Percentiles rank a stretch among this genome's conserved stretches.
These are phyloP conservation scores for Nesoenas mayeri DNA, from an alignment of 2,113 vertebrate species.

Conservation along the genomic window DNA sequence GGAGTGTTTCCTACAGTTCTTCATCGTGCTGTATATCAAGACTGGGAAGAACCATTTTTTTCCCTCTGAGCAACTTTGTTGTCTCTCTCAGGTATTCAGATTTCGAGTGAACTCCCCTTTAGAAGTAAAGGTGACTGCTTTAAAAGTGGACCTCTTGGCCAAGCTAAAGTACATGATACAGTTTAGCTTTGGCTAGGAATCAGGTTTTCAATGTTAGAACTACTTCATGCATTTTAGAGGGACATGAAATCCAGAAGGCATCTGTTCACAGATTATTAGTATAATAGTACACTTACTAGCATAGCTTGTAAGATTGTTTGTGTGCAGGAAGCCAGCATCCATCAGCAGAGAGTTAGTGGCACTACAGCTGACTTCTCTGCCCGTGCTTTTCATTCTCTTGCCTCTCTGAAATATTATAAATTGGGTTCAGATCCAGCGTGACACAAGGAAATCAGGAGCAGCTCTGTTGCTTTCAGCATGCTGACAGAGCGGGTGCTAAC, in stretches of 20 bases:
- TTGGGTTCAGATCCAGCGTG: not conserved
- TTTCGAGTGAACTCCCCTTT: not conserved
- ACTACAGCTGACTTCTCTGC: not conserved
- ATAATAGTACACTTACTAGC: not conserved
- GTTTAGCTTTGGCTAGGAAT: not conserved
- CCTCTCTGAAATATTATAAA: not conserved
- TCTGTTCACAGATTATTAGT: not conserved
- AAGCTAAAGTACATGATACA: not conserved
- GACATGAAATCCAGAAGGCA: not conserved
- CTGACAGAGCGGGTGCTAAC: not conserved
- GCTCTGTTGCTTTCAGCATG: not conserved
- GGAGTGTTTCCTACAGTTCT: not conserved
- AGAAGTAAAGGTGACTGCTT: not conserved
- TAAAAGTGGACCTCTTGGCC: not conserved
- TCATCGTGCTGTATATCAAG: not conserved
- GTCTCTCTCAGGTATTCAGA: not conserved
- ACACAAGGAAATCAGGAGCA: not conserved
- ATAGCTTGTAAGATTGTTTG: not conserved
- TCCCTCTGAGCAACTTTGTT: not conserved
- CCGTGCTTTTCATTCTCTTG: not conserved
- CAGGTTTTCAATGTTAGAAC: no score
- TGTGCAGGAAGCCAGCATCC: not conserved
- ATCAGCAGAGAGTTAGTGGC: not conserved
- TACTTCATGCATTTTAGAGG: not conserved
- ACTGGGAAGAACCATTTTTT: not conserved